Base-by-base conservation (phyloP, 2,113 vertebrate species). In the Azemiops feae region DNA sequence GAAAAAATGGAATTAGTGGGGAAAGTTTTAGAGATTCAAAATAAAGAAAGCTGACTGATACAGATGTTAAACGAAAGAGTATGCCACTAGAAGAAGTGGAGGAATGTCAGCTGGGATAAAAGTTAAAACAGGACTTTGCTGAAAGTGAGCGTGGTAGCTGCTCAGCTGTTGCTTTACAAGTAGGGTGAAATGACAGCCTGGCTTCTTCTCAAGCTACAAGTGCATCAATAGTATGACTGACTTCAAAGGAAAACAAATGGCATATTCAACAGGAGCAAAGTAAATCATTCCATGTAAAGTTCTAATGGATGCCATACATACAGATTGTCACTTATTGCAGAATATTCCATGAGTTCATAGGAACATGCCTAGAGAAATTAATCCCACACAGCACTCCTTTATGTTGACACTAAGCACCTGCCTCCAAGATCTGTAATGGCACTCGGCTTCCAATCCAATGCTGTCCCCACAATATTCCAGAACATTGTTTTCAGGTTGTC, bases 101-200 rank as follows among this genome's bases (percentile, higher is more conserved):
- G 88, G 45, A n/a, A 64, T 22, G 55, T 9, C 22, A 64, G 23
- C 9, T 47, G 69, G 74, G 55, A n/a, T 89, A 47, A 57, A 58
- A 52, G 30, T 22, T 47, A 85, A 54, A 86, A 23, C 69, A 89
- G 50, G 64, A 89, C 88, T 88, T 81, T 90, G 92, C 25, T 39
- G 60, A 81, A 60, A 92, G 16, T 12, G 50, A 25, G 87, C n/a
- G 30, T 16, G 45, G 16, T 30, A 64, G 85, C 20, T 52, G 55
- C 57, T 58, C 54, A 90, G 53, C 53, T 93, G 92, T 55, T 93
- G 43, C 58, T 92, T 54, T 34, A 50, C 14, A 81, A 90, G 12
- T 50, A 52, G n/a, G 47, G 27, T 90, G 74, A 93, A 90, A 93
- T 90, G 74, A 90, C 88, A 90, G 69, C 45, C 20, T 52, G 45